These are phyloP conservation scores for Diadema setosum DNA, from an alignment of 35 echinoderm and acorn worm genomes.

Conservation along the genomic window DNA sequence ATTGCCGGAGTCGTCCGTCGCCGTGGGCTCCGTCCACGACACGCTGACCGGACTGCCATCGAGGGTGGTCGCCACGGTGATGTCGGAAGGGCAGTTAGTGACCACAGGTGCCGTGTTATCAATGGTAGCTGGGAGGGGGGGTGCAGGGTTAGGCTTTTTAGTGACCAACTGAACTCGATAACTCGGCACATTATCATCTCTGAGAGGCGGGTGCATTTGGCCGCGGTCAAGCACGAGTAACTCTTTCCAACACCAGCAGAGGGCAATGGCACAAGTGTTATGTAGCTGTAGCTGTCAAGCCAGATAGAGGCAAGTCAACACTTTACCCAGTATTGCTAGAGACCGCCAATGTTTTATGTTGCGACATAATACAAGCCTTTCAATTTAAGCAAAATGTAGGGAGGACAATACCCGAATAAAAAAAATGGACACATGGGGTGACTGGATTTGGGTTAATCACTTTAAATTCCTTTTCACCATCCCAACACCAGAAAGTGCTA, in stretches of 20 bases:
- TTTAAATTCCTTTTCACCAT: too few relatives aligned
- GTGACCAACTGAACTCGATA: not conserved
- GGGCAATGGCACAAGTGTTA: too few relatives aligned
- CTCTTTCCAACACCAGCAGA: not conserved
- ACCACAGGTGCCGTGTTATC: constrained; percentile 39
- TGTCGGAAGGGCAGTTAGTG: constrained; percentile 40
- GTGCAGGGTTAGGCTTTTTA: not conserved
- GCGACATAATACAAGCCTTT: too few relatives aligned
- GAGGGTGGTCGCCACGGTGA: not conserved
- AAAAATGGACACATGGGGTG: too few relatives aligned
- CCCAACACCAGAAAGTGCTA: too few relatives aligned
- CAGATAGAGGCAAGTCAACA: too few relatives aligned
- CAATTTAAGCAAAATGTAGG: too few relatives aligned
- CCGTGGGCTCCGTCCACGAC: constrained; percentile 42
- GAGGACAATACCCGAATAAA: too few relatives aligned
- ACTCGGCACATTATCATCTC: not conserved
- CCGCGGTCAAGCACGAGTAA: not conserved
- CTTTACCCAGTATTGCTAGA: too few relatives aligned
- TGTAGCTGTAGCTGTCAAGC: too few relatives aligned
- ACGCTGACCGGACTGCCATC: not conserved
- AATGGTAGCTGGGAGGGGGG: not conserved
- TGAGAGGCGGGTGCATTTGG: not conserved
- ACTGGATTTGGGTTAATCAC: too few relatives aligned
- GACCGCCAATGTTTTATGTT: too few relatives aligned
- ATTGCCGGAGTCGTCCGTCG: constrained; percentile 62